Base-by-base conservation (phyloP, 1,140 invertebrate species). In the Antheraea mylitta region DNA sequence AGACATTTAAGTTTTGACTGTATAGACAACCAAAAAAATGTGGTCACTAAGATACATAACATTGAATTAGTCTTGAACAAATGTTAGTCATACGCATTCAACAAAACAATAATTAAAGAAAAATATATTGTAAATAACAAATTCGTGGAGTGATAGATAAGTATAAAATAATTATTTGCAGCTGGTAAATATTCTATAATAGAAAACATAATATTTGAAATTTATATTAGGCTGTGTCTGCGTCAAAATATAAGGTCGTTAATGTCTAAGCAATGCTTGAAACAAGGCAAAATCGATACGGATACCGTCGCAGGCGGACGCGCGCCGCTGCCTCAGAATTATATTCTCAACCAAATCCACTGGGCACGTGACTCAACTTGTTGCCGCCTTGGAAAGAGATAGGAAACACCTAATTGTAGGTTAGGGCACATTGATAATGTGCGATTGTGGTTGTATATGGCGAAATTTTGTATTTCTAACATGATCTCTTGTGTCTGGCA, bases 311-410 rank as follows among this genome's bases (percentile, higher is more conserved):
- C 79, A 79, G 81, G 81, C 79, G 84, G 81, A 82, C 88, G 83
- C 85, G 86, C 87, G 81, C 86, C 81, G 83, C 79, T 84, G 76
- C 72, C 78, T 82, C 76, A 75, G 70, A 82, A 79, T 85, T 83
- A 84, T 85, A 85, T 88, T 87, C 86, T 76, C 73, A 73, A 75
- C 79, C 72, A 81, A 85, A 82, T 82, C 81, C 80, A 74, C 68
- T 77, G 72, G 70, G 89, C 87, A 91, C 87, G 87, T 91, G 89
- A 88, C 85, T 79, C 83, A 83, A 91, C 89, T 91, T 91, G 89
- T 91, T 91, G 89, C 89, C 80, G 75, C 65, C 70, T 45, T 63
- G 73, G 76, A 61, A 61, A 61, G 60, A 61, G 60, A 22, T 18
- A 36, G 22, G 30, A 61, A 16, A 22, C 22, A 61, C 10, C 3